Conservation (phyloP, 1,140 invertebrate species). For the Ceratina calcarata region DNA sequence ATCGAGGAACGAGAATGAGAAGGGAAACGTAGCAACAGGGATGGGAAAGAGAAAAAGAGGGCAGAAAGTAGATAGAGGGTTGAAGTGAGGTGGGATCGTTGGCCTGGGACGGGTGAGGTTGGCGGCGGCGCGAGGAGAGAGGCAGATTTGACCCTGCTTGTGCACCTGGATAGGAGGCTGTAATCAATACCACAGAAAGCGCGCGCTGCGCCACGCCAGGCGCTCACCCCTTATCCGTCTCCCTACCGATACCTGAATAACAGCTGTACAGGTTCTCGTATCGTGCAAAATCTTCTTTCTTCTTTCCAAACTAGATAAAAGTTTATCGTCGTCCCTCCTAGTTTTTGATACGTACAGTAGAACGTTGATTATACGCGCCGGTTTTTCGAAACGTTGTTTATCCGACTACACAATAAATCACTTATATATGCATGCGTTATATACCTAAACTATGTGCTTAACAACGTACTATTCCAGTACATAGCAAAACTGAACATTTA, state of each 20-base stretch:
- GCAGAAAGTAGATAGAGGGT: constrained; percentile 45
- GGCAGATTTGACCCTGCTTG: constrained; percentile 73
- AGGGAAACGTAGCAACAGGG: not conserved
- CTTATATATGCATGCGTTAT: too few relatives aligned
- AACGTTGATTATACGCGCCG: too few relatives aligned
- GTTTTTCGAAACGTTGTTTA: too few relatives aligned
- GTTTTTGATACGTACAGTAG: too few relatives aligned
- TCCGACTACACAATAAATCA: too few relatives aligned
- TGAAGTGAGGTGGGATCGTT: constrained; percentile 20
- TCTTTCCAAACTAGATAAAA: too few relatives aligned
- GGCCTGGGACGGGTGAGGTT: constrained; percentile 48
- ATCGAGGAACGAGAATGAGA: constrained; percentile 2
- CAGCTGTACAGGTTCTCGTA: constrained; percentile 26
- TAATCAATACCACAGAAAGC: constrained; percentile 76
- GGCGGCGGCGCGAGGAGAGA: constrained; percentile 44
- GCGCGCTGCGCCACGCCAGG: constrained; percentile 63
- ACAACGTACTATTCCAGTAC: too few relatives aligned
- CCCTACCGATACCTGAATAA: constrained; percentile 66
- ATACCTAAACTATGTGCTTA: too few relatives aligned
- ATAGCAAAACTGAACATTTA: too few relatives aligned
- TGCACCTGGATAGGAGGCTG: constrained; percentile 75
- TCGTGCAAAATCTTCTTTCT: constrained; percentile 1
- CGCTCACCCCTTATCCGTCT: constrained; percentile 64
- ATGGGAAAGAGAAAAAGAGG: too few relatives aligned
- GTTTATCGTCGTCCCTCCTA: too few relatives aligned